phyloP scores from a whole-genome alignment of 2,888 invertebrate species.

The Hirtodrosophila trivittata region DNA sequence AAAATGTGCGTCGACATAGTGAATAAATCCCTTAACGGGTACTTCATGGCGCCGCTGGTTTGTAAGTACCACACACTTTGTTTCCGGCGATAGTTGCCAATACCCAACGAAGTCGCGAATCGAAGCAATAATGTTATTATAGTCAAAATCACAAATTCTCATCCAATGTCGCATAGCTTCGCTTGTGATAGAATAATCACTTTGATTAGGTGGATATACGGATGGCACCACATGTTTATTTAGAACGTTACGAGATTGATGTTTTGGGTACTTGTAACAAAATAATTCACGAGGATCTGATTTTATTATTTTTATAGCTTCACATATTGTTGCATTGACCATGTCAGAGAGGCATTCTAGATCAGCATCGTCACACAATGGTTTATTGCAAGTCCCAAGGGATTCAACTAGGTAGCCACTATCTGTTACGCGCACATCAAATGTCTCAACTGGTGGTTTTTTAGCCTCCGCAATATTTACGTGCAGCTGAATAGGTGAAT shows the following conservation, averaged over 20 bases:
- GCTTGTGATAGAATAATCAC: conserved; percentile 17
- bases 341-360: conserved; percentile 51
- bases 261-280: conserved; percentile 61
- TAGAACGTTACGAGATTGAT: background rate
- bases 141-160: conserved; percentile 62
- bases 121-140: conserved; percentile 51
- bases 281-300: conserved; percentile 64
- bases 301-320: conserved; percentile 58
- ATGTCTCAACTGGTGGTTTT: background rate
- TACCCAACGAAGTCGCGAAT: conserved; percentile 70
- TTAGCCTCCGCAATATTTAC: too few relatives aligned
- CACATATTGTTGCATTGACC: conserved; percentile 52
- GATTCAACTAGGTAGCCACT: conserved; percentile 3
- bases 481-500: too few relatives aligned
- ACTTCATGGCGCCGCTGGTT: conserved; percentile 46
- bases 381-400: conserved; percentile 40
- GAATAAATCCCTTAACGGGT: conserved; percentile 58
- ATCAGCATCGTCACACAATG: conserved; percentile 53
- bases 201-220: background rate
- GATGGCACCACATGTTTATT: background rate
- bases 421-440: background rate
- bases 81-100: conserved; percentile 76
- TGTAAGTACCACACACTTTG: conserved; percentile 74
- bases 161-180: conserved; percentile 36
- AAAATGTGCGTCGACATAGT: conserved; percentile 78